Evolutionary conservation across 2,797 vertebrate genomes (phyloP).

Genomic region (Trachops cirrhosus): DNA sequence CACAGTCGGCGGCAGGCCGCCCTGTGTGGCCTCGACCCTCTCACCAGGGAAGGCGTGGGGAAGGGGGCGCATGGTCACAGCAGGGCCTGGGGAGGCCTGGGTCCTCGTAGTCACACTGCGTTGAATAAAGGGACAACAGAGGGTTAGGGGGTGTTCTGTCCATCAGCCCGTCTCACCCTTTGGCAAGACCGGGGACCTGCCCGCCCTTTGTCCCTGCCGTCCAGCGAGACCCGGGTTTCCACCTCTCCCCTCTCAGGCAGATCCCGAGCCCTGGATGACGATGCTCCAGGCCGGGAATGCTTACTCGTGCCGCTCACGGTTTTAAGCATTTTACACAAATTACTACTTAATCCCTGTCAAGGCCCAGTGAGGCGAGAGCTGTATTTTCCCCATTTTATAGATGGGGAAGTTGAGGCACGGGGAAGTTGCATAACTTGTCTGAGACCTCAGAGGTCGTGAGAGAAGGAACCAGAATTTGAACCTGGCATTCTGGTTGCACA

Average conservation of each 20-base stretch:
- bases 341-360: background rate
- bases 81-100: background rate
- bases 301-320: fast-evolving
- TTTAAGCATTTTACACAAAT: background rate
- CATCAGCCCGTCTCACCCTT: background rate
- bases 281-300: background rate
- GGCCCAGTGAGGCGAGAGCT: background rate
- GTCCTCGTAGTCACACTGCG: background rate
- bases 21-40: background rate
- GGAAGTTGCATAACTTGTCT: background rate
- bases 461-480: background rate
- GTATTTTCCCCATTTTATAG: background rate
- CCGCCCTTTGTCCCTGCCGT: background rate
- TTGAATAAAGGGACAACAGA: background rate
- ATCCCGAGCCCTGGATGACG: fast-evolving
- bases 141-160: background rate
- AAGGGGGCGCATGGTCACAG: background rate
- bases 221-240: background rate
- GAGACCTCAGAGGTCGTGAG: background rate
- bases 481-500: background rate
- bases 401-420: background rate
- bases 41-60: background rate
- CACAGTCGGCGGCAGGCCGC: background rate
- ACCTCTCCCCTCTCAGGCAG: background rate
- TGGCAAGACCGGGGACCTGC: background rate